Percentiles rank a stretch among this genome's conserved stretches.
Evolutionary conservation across 2,113 vertebrate genomes (phyloP).

Genomic region (Chauna torquata): DNA sequence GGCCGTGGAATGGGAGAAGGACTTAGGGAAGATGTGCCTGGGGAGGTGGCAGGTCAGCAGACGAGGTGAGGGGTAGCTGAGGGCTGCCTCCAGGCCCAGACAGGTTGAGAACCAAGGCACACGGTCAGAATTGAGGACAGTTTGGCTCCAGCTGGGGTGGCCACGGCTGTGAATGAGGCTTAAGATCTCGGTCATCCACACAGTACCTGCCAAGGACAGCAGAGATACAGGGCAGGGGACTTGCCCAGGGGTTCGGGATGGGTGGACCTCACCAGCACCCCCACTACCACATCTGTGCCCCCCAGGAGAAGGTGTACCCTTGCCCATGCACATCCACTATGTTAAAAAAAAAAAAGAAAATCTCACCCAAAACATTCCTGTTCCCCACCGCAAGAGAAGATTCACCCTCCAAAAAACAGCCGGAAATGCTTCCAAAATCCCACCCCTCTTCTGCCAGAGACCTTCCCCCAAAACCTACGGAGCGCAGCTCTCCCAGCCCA

Average conservation of each 20-base stretch:
- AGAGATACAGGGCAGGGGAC: not conserved
- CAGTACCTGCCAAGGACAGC: not conserved
- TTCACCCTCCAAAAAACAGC: not conserved
- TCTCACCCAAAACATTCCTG: not conserved
- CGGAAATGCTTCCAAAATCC: not conserved
- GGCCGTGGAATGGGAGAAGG: constrained; percentile 65
- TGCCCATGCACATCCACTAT: not conserved
- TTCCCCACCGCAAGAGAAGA: not conserved
- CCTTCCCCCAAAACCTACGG: not conserved
- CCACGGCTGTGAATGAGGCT: not conserved
- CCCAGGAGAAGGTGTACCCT: not conserved
- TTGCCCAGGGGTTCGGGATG: no score
- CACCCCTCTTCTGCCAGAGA: not conserved
- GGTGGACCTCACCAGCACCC: not conserved
- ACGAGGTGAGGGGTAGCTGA: constrained; percentile 30
- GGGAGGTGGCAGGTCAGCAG: constrained; percentile 75
- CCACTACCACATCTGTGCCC: not conserved
- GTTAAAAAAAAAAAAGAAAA: no score
- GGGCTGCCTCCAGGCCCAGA: not conserved
- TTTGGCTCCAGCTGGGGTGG: not conserved
- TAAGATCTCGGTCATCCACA: constrained; percentile 17
- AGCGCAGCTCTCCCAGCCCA: not conserved
- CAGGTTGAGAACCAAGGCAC: not conserved
- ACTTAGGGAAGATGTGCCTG: constrained; percentile 67
- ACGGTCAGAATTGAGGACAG: not conserved